These are phyloP conservation scores for Momotus momota DNA, from an alignment of 2,797 vertebrate genomes.

Conservation along the genomic window DNA sequence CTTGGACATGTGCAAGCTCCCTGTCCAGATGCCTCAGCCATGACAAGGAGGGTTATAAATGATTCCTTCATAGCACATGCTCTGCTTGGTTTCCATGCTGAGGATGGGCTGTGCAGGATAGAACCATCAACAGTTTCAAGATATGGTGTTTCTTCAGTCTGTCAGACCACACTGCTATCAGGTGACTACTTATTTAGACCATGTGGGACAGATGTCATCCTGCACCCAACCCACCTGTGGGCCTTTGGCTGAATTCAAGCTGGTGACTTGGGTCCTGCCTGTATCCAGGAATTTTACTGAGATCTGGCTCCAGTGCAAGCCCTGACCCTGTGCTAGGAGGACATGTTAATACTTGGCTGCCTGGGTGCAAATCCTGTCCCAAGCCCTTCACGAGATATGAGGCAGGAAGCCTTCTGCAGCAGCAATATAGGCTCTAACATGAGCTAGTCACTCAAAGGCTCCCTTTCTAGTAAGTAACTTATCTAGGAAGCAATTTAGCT, in stretches of 20 bases:
- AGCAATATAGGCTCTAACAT: fast-evolving
- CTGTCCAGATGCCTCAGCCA: neutral
- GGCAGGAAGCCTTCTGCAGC: neutral
- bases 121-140: neutral
- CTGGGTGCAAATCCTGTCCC: neutral
- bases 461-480: neutral
- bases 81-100: neutral
- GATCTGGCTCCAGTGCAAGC: neutral
- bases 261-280: neutral
- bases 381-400: neutral
- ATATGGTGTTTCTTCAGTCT: neutral
- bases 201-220: neutral
- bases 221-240: neutral
- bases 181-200: neutral
- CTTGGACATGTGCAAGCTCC: neutral
- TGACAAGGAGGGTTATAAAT: neutral
- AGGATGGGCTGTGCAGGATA: fast-evolving
- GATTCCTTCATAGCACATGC: neutral
- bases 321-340: neutral
- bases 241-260: neutral
- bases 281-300: neutral
- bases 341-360: neutral
- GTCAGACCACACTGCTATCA: fast-evolving
- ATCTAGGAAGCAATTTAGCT: neutral
- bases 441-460: neutral